Base-by-base conservation (phyloP, 2,888 invertebrate genomes). In the Macrosiphum euphorbiae region DNA sequence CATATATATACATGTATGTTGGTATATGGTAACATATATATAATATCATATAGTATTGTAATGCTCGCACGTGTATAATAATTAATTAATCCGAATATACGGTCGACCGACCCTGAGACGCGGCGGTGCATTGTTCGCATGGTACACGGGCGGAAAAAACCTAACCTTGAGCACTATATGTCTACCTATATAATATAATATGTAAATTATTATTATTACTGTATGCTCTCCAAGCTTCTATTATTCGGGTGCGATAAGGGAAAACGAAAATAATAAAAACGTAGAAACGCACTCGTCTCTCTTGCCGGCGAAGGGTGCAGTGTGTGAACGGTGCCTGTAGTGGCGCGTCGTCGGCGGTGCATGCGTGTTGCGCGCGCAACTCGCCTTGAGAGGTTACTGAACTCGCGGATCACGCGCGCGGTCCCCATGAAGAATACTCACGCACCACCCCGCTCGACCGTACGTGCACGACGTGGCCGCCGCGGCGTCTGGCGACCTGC, bases 371-470 rank as follows among this genome's bases (percentile, higher is more conserved):
- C 94, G 94, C 90, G 90, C 86, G 86, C 90, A 85, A 86, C 90
- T 94, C 41, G 94, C 94, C 94, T 94, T 94, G 94, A 94, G 94
- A 94, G 90, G 94, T 94, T 61, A 94, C 67, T 94, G 94, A 94
- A 94, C 94, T 94, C 89, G 90, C 86, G 86, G 94, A 94, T 90
- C 61, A 90, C 86, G 92, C 89, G 93, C 89, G 52, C 93, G 94
- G 94, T 90, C 86, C 90, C 94, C 90, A 58, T 58, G 89, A 61
- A 85, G 93, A 90, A 93, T 78, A 78, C 87, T 44, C 88, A 67
- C 86, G 85, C 47, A 89, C 58, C 92, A 92, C 55, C 88, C 90
- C 90, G 85, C 86, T 41, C 67, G 52, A 28, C 47, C 44, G 44
- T 28, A 8, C 13, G 11, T 26, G 47, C 52, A 26, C n/a, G 88